Evolutionary conservation across 2,888 invertebrate genomes (phyloP).

Genomic region (Apoda limacodes): DNA sequence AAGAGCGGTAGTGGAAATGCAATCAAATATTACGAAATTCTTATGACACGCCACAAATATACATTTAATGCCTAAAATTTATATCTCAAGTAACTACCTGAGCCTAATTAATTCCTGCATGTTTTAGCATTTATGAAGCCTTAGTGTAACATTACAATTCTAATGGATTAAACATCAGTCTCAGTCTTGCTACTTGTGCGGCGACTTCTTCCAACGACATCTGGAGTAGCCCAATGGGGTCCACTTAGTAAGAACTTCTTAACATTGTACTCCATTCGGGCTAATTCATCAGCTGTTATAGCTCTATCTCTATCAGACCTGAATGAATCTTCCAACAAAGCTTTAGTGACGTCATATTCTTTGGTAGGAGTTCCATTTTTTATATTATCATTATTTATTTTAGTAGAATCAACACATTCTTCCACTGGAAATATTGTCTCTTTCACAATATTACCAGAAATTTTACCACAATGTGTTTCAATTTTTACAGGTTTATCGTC

Average conservation of each 20-base stretch:
- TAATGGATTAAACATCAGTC: constrained; percentile 61
- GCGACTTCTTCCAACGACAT: constrained; percentile 40
- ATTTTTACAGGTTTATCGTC: constrained; percentile 30
- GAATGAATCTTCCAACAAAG: constrained; percentile 32
- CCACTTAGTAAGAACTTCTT: constrained; percentile 77
- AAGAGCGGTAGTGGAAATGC: too few species aligned
- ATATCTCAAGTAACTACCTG: too few species aligned
- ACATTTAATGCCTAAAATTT: too few species aligned
- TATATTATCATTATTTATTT: constrained; percentile 42
- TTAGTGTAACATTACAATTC: too few species aligned
- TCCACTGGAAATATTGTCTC: constrained; percentile 60
- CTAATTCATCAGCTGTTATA: constrained; percentile 70
- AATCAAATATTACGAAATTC: too few species aligned
- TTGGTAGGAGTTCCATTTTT: constrained; percentile 25
- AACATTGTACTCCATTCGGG: constrained; percentile 83
- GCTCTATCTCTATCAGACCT: constrained; percentile 45
- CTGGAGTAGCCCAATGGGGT: constrained; percentile 48
- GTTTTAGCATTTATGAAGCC: too few species aligned
- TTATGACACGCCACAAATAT: too few species aligned
- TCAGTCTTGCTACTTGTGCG: constrained; percentile 68
- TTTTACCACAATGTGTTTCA: constrained; percentile 25
- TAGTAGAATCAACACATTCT: constrained; percentile 48
- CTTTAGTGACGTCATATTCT: constrained; percentile 34
- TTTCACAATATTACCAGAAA: constrained; percentile 40
- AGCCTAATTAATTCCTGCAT: too few species aligned